Evolutionary conservation across 2,113 vertebrate species (phyloP).

Genomic region (Panthera tigris): DNA sequence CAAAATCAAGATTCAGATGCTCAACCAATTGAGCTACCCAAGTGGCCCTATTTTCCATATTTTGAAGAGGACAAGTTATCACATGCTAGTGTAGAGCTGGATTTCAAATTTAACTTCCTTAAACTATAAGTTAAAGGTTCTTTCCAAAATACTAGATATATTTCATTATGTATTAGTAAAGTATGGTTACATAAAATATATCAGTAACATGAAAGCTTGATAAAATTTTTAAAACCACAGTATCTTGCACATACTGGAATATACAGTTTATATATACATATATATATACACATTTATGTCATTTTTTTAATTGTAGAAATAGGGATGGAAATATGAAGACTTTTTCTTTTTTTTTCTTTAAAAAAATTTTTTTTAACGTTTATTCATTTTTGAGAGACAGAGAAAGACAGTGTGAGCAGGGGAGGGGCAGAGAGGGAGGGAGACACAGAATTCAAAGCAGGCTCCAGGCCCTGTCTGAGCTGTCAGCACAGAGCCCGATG

Average conservation of each 20-base stretch:
- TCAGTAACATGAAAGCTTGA: neutral
- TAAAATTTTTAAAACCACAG: neutral
- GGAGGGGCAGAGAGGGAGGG: no score
- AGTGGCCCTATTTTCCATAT: neutral
- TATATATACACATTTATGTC: neutral
- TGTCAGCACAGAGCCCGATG: no score
- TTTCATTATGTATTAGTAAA: neutral
- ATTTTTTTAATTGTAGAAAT: neutral
- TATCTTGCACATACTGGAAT: neutral
- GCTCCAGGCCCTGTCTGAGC: no score
- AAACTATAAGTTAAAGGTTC: neutral
- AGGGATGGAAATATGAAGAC: neutral
- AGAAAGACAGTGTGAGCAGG: no score
- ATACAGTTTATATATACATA: neutral
- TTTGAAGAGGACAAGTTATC: neutral
- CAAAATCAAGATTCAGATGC: no score
- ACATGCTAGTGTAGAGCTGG: neutral
- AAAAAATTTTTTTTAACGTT: no score
- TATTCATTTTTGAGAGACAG: no score
- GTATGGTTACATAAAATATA: neutral
- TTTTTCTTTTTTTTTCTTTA: neutral
- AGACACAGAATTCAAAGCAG: no score
- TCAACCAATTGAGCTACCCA: no score
- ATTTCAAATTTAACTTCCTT: constrained; percentile 18
- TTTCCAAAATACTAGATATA: neutral